Evolutionary conservation across 2,113 vertebrate genomes (phyloP), one percentile per base, ranked within the genome.

Genomic region (Phodopus roborovskii): DNA sequence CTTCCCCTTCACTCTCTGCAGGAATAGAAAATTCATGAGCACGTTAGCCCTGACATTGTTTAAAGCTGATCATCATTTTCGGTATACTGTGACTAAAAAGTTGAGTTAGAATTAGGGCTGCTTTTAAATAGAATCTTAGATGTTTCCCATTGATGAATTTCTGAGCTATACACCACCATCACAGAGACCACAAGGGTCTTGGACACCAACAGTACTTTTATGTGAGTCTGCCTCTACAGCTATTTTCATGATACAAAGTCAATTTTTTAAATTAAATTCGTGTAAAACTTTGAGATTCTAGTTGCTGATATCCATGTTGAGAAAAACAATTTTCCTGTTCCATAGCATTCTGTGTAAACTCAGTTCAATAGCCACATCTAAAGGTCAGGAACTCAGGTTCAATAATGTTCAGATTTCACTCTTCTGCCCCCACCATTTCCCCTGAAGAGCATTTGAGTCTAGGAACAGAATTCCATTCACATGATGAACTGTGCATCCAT

Each of bases 121-220:
- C 62, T 91, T 92, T 92, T 70, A 66, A 77, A n/a, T 24, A 11
- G 58, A 68, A 71, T 87, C 58, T 92, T 82, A 85, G 75, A 64
- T 81, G 60, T 87, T 48, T 87, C 66, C 36, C 7, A 5, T 50
- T 83, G 48, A 73, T 58, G 39, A 60, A 73, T 39, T 53, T 24
- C n/a, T 39, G 30, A 78, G 42, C 64, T 58, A 45, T 22, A 20
- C 26, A 81, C n/a, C 3, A 56, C 2, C 42, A 16, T 22, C 28
- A 17, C 0, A 3, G 16, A 19, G 16, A 88, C 71, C 0, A 7
- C 50, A 30, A 2, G 20, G 30, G 36, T 62, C 79, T 75, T 26
- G 1, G 3, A 22, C 9, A 36, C 68, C 42, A 13, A 20, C 3
- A 50, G 26, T n/a, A 53, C 24, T 77, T 91, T 24, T 64, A 7